phyloP scores from a whole-genome alignment of 2,113 vertebrate genomes.

The Nicator chloris region DNA sequence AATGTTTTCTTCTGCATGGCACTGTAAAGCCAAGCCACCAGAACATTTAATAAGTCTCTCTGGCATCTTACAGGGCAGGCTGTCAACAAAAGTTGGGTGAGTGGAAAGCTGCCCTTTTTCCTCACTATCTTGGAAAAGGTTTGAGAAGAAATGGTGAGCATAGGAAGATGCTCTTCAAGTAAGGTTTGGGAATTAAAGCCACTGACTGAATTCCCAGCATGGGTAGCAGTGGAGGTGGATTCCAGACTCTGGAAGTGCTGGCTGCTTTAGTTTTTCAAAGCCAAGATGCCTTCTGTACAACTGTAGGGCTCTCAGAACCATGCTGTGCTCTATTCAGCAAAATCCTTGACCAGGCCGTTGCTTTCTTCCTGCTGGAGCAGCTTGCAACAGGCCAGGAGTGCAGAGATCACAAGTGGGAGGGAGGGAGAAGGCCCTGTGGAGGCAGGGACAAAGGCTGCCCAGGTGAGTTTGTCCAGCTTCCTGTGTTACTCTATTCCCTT shows the following conservation, averaged over 20 bases:
- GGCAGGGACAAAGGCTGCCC: neutral
- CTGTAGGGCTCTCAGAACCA: neutral
- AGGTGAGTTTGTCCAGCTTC: neutral
- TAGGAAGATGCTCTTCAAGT: neutral
- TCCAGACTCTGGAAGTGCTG: neutral
- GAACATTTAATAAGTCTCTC: neutral
- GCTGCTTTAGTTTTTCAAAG: neutral
- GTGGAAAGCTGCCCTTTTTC: neutral
- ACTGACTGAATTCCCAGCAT: neutral
- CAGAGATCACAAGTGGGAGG: neutral
- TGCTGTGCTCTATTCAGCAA: neutral
- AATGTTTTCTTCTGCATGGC: neutral
- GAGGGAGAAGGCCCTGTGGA: neutral
- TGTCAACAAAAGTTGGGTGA: neutral
- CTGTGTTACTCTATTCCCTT: neutral
- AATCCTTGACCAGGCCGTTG: neutral
- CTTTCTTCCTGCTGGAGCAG: neutral
- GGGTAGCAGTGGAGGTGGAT: no score
- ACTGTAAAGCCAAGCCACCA: neutral
- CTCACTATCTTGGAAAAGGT: neutral
- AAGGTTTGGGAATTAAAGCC: neutral
- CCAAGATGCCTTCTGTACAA: neutral
- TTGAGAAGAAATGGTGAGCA: neutral
- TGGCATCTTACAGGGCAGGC: neutral
- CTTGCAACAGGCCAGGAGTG: neutral